Evolutionary conservation across 2,888 invertebrate species (phyloP), one percentile per base, ranked within the genome.

Genomic region (Drosophila algonquin): DNA sequence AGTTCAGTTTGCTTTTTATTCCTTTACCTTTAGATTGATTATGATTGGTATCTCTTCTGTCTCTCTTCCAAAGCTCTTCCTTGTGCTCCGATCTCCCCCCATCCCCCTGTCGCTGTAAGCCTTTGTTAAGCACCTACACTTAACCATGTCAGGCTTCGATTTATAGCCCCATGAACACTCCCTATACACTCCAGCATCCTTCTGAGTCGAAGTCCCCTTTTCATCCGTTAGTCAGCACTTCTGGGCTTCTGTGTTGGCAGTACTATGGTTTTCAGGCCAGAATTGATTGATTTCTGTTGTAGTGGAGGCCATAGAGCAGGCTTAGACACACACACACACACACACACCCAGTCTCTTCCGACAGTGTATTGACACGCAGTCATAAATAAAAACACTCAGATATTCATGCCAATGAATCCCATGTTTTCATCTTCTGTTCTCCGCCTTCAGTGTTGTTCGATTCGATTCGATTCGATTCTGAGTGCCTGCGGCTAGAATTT

Each of bases 351-450:
- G 45, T 24, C 45, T 18, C 6, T 46, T 48, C 50, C 59, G 63
- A 55, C 40, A 56, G 54, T 67, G 65, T 79, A 74, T 83, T 83
- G 79, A 86, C 84, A 70, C 63, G 73, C 65, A 81, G 81, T 81
- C 87, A 87, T 87, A 83, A 83, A 84, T 84, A 84, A 87, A 87
- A 84, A 81, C 82, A 82, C 87, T 83, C 83, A 75, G 73, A 80
- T 78, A 85, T 87, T 85, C 83, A 86, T 85, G 83, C 79, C 80
- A 79, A 73, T 82, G 77, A 67, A 70, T 51, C 62, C 72, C 51
- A 68, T 63, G 68, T 32, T 47, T 53, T 53, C 30, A 12, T 57
- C 12, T 50, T 46, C 32, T 50, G 50, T 54, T 46, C 16, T 57
- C 16, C 21, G 14, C n/a, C 40, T 24, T 47, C 51, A 58, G 8